Percentiles rank a stretch among this genome's conserved stretches.
These are phyloP conservation scores for Rhopilema esculentum DNA, from an alignment of 30 jellyfish, hydroid and myxozoan genomes.

Conservation along the genomic window DNA sequence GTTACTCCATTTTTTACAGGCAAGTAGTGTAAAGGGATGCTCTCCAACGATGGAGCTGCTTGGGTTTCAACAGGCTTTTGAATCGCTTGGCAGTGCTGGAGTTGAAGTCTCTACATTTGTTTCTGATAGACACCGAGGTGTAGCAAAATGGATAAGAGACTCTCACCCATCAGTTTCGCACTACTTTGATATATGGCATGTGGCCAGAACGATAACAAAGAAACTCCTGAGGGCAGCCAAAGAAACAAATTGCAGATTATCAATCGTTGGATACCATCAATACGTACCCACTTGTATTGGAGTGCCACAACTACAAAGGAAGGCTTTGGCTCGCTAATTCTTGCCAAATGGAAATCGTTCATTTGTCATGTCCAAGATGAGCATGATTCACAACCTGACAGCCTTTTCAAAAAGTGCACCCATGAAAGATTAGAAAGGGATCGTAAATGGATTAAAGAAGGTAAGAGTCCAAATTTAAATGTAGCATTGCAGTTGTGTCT, in stretches of 20 bases:
- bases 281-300: conserved; percentile 11
- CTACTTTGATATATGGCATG: conserved; percentile 60
- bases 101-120: conserved; percentile 11
- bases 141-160: conserved; percentile 29
- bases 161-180: neutral
- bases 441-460: conserved; percentile 34
- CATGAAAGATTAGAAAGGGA: conserved; percentile 31
- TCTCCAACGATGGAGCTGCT: conserved; percentile 22
- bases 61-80: conserved; percentile 20
- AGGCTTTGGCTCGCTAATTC: conserved; percentile 10
- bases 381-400: conserved; percentile 24
- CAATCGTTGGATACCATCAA: neutral
- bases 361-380: conserved; percentile 33
- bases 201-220: conserved; percentile 19
- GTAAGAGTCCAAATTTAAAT: conserved; percentile 3
- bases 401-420: conserved; percentile 27
- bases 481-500: neutral
- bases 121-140: conserved; percentile 36
- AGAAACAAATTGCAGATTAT: neutral
- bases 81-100: conserved; percentile 1
- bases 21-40: neutral
- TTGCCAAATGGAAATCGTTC: conserved; percentile 26
- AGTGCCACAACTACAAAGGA: conserved; percentile 19
- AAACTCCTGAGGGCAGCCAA: conserved; percentile 9
- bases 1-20: neutral